Evolutionary conservation across 2,113 vertebrate genomes (phyloP).

Genomic region (Oryzias javanicus): DNA sequence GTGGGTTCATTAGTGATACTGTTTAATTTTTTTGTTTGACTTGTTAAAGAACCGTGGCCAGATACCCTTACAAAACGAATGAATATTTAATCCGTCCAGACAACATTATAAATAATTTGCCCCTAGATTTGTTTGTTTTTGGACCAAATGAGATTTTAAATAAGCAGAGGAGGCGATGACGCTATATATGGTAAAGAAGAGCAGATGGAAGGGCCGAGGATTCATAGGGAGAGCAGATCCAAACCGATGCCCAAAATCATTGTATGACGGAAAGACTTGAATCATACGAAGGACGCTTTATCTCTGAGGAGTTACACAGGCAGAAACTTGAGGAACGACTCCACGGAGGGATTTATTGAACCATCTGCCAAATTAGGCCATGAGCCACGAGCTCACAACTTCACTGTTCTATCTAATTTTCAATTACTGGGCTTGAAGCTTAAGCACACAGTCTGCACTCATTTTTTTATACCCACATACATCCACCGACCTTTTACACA

Average conservation of each 20-base stretch:
- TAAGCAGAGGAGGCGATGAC: conserved; percentile 43
- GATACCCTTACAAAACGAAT: too few relatives aligned
- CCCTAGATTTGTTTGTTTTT: too few relatives aligned
- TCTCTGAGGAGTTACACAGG: conserved; percentile 51
- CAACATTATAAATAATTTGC: too few relatives aligned
- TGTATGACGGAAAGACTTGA: conserved; percentile 37
- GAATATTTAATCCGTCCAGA: too few relatives aligned
- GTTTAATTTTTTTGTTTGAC: too few relatives aligned
- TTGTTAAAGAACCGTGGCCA: too few relatives aligned
- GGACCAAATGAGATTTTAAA: conserved; percentile 30
- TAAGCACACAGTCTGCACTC: conserved; percentile 38
- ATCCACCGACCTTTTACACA: conserved; percentile 14
- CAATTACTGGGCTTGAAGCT: conserved; percentile 62
- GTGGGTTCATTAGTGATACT: too few relatives aligned
- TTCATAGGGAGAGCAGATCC: conserved; percentile 1
- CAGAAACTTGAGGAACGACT: conserved; percentile 63
- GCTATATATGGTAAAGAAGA: conserved; percentile 46
- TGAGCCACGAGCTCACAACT: conserved; percentile 68
- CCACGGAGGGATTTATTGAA: conserved; percentile 66
- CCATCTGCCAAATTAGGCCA: conserved; percentile 81
- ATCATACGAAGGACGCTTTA: conserved; percentile 56
- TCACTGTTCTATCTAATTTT: conserved; percentile 73
- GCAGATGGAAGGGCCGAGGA: conserved; percentile 4
- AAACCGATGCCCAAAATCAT: conserved; percentile 16
- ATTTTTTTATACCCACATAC: too few relatives aligned